Evolutionary conservation across 2,888 invertebrate species (phyloP), one percentile per base, ranked within the genome.

Genomic region (Nephrotoma guestfalica): DNA sequence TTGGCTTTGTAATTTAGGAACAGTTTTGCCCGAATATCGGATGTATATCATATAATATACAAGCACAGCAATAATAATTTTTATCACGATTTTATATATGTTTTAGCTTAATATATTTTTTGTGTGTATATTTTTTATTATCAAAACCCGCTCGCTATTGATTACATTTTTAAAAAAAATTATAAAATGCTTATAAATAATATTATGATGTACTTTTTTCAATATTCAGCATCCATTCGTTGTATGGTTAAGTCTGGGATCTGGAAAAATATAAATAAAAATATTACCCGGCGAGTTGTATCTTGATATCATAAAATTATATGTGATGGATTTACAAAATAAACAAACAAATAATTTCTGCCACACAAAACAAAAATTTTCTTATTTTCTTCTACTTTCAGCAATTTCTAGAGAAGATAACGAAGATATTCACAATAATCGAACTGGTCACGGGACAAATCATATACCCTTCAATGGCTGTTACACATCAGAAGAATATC

Each of bases 401-500:
- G 97, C 97, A 90, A 96, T 96, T 91, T 95, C 97, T 91, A 97
- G 97, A 93, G 97, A 98, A 93, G 97, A 97, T 91, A 94, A 95
- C 93, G 94, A 96, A 93, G 95, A 95, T 88, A 92, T 93, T 89
- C 93, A 93, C 89, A 94, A 93, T 89, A 93, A 94, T 90, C 93
- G 93, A 91, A 92, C 92, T 88, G 87, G 88, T 85, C 90, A 91
- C 88, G 93, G 94, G 89, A 90, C 91, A 88, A 91, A 91, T 90
- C 92, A 92, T 90, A 94, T 97, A 92, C 95, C 96, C 88, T 97
- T 96, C 93, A 97, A 97, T 93, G 97, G 97, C 89, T 97, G 97
- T 89, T 97, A 97, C 94, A 91, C 91, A 89, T 97, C 97, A 87
- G 97, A 97, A 91, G 97, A 97, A 93, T 97, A 96, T 93, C 94